Evolutionary conservation across 2,888 invertebrate genomes (phyloP).

Genomic region (Hydriomena furcata): DNA sequence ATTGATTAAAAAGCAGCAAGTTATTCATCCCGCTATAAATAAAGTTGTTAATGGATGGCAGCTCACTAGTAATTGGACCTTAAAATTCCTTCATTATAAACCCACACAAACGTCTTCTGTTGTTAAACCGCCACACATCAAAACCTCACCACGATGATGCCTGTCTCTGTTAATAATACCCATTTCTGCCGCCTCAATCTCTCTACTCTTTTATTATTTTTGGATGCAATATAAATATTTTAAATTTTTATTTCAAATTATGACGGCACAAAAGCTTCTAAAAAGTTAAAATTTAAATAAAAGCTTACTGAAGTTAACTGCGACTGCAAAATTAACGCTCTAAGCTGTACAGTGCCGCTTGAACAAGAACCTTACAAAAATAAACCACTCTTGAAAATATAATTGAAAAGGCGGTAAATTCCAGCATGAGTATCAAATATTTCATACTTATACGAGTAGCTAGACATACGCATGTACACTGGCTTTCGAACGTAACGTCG

Average conservation of each 20-base stretch:
- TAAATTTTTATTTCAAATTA: background rate
- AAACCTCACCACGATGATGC: slow-evolving; percentile 28
- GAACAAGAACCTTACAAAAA: background rate
- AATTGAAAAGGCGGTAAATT: slow-evolving; percentile 35
- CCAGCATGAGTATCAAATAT: slow-evolving; percentile 43
- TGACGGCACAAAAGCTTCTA: background rate
- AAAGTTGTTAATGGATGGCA: slow-evolving; percentile 72
- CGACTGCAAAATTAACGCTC: background rate
- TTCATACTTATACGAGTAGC: slow-evolving; percentile 28
- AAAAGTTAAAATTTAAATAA: background rate
- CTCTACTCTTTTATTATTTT: slow-evolving; percentile 20
- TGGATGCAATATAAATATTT: slow-evolving; percentile 3
- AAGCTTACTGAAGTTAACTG: too few relatives aligned
- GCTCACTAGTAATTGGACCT: slow-evolving; percentile 72
- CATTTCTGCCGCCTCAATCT: slow-evolving; percentile 23
- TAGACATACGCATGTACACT: slow-evolving; percentile 39
- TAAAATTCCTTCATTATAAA: slow-evolving; percentile 64
- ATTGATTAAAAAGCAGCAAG: slow-evolving; percentile 80
- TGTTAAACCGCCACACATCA: slow-evolving; percentile 30
- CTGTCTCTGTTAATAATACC: slow-evolving; percentile 25
- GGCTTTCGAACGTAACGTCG: slow-evolving; percentile 37
- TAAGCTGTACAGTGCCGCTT: background rate
- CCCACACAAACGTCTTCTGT: slow-evolving; percentile 45
- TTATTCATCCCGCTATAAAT: slow-evolving; percentile 75
- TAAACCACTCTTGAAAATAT: background rate